A percentile compares a stretch with the other conserved stretches of the same genome.
These are phyloP conservation scores for Ips nitidus DNA, from an alignment of 1,140 invertebrate genomes.

Conservation along the genomic window DNA sequence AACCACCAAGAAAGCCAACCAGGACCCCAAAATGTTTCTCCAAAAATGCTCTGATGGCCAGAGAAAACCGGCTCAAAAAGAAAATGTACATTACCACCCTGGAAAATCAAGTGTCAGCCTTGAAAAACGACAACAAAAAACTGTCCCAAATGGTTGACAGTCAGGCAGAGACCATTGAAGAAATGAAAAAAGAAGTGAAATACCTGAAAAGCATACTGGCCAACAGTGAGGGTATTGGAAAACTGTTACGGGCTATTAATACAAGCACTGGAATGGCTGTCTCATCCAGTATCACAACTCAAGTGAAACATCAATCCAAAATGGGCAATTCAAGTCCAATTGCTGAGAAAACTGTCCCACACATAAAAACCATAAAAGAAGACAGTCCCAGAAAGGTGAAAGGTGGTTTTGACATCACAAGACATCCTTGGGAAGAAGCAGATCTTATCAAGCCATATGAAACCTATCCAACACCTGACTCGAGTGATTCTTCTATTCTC, in stretches of 20 bases:
- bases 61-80: slow-evolving; percentile 61
- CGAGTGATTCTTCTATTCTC: slow-evolving; percentile 18
- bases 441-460: slow-evolving; percentile 13
- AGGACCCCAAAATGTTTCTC: slow-evolving; percentile 44
- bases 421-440: slow-evolving; percentile 43
- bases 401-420: slow-evolving; percentile 8
- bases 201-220: slow-evolving; percentile 58
- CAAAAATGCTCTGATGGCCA: slow-evolving; percentile 60
- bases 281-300: slow-evolving; percentile 41
- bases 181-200: slow-evolving; percentile 55
- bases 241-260: slow-evolving; percentile 53
- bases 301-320: slow-evolving; percentile 17
- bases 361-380: slow-evolving; percentile 13
- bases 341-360: slow-evolving; percentile 19
- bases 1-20: slow-evolving; percentile 28
- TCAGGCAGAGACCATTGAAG: slow-evolving; percentile 53
- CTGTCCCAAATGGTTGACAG: slow-evolving; percentile 54
- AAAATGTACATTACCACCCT: slow-evolving; percentile 60
- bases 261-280: slow-evolving; percentile 47
- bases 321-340: slow-evolving; percentile 25
- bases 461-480: slow-evolving; percentile 33
- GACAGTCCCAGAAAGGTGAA: not conserved
- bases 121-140: slow-evolving; percentile 55
- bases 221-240: slow-evolving; percentile 55
- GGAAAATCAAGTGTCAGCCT: slow-evolving; percentile 54